Evolutionary conservation across 1,140 invertebrate species (phyloP).

Genomic region (Drosophila mayri): DNA sequence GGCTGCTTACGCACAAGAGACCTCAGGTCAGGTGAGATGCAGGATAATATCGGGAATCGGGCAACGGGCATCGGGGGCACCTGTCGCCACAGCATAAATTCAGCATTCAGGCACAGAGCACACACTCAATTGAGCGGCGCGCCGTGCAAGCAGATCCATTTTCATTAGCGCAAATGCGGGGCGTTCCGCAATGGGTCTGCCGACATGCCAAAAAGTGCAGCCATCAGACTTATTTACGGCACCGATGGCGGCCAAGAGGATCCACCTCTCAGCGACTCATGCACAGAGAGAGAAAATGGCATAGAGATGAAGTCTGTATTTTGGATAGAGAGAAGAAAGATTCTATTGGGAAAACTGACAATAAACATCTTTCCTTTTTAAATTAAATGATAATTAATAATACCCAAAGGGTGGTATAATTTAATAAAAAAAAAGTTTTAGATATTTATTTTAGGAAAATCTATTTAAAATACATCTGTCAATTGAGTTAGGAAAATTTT

Average conservation of each 20-base stretch:
- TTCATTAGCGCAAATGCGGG: constrained; percentile 74
- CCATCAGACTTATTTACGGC: constrained; percentile 72
- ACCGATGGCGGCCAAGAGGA: constrained; percentile 46
- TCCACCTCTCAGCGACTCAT: constrained; percentile 9
- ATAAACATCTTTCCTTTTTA: too few species aligned
- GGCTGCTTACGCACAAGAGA: constrained; percentile 35
- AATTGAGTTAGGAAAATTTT: too few species aligned
- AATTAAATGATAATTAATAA: too few species aligned
- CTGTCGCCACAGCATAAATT: constrained; percentile 68
- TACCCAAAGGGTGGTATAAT: too few species aligned
- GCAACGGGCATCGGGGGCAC: constrained; percentile 38
- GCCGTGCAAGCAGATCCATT: constrained; percentile 47
- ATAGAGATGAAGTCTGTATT: too few species aligned
- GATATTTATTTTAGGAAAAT: too few species aligned
- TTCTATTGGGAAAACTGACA: background rate
- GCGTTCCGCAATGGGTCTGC: constrained; percentile 57
- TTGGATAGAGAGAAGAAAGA: background rate
- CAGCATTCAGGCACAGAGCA: constrained; percentile 20
- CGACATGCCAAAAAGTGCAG: constrained; percentile 76
- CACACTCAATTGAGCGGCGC: constrained; percentile 42
- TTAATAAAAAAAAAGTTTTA: too few species aligned
- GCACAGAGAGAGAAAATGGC: constrained; percentile 3
- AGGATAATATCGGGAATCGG: constrained; percentile 6
- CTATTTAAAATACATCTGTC: too few species aligned
- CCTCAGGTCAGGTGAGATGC: constrained; percentile 11